Percentiles rank a stretch among this genome's conserved stretches.
These are phyloP conservation scores for Nemoura dubitans DNA, from an alignment of 2,888 invertebrate species.

Conservation along the genomic window DNA sequence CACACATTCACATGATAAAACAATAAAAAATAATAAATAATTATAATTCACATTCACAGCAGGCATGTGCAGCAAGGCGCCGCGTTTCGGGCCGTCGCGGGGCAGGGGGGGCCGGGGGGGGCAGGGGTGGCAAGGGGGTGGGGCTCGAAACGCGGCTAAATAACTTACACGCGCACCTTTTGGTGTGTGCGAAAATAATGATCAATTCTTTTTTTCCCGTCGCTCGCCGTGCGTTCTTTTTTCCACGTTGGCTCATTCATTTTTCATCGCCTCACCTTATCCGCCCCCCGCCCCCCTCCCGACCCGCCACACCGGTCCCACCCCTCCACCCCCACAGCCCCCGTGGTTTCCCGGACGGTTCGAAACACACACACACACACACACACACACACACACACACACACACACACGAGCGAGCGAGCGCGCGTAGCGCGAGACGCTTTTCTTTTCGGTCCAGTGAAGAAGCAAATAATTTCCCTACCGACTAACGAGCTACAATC, in stretches of 20 bases:
- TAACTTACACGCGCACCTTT: background rate
- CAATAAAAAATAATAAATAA: too few species aligned
- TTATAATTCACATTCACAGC: too few species aligned
- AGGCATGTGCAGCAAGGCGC: too few species aligned
- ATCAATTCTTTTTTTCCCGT: background rate
- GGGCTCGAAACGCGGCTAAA: background rate
- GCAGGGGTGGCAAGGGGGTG: background rate
- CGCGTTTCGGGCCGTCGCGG: too few species aligned
- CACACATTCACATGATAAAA: too few species aligned
- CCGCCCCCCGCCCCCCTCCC: background rate
- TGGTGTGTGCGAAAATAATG: background rate
- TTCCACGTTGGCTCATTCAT: background rate
- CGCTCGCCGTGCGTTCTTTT: background rate
- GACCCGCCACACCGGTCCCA: background rate
- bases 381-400: too few species aligned
- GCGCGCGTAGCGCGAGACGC: background rate
- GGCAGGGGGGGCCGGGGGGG: too few species aligned
- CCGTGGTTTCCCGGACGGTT: background rate
- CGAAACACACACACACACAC: too few species aligned
- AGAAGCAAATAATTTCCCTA: background rate
- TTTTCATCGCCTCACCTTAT: background rate
- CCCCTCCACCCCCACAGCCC: background rate
- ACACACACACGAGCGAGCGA: too few species aligned
- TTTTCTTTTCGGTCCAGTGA: background rate
- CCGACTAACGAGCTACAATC: too few species aligned